These are phyloP conservation scores for Elephantulus edwardii DNA, from an alignment of 2,113 vertebrate genomes.

Conservation along the genomic window DNA sequence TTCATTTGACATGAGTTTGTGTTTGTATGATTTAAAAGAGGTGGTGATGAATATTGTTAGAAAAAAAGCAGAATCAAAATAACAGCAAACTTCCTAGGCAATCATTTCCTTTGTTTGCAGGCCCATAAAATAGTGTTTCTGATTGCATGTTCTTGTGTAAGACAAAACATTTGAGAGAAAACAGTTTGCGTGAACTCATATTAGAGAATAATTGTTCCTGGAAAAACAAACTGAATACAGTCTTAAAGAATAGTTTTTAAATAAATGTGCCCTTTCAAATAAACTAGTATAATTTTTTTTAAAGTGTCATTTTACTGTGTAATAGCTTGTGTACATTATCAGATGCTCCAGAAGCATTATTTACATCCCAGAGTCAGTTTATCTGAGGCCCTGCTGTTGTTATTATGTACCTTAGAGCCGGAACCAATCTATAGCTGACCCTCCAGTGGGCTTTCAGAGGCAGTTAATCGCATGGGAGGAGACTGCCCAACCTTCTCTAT, in stretches of 20 bases:
- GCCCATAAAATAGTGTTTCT: background rate
- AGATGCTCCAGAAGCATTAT: background rate
- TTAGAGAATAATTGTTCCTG: background rate
- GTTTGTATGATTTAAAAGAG: background rate
- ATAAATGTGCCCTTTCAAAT: no score
- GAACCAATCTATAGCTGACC: no score
- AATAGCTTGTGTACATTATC: background rate
- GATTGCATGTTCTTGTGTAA: background rate
- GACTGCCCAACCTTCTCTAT: no score
- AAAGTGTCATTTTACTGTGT: background rate
- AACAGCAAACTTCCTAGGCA: background rate
- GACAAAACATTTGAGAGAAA: background rate
- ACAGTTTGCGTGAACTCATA: background rate
- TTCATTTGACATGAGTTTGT: background rate
- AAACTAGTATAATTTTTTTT: no score
- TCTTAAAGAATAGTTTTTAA: background rate
- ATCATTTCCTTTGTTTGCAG: background rate
- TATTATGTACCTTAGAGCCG: no score
- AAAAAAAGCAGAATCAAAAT: background rate
- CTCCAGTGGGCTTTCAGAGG: no score
- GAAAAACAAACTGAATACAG: background rate
- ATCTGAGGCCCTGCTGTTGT: no score
- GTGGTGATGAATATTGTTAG: background rate
- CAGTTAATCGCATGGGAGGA: no score
- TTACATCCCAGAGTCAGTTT: background rate